These are phyloP conservation scores for Brienomyrus brachyistius DNA, from an alignment of 2,113 vertebrate genomes.

Conservation along the genomic window DNA sequence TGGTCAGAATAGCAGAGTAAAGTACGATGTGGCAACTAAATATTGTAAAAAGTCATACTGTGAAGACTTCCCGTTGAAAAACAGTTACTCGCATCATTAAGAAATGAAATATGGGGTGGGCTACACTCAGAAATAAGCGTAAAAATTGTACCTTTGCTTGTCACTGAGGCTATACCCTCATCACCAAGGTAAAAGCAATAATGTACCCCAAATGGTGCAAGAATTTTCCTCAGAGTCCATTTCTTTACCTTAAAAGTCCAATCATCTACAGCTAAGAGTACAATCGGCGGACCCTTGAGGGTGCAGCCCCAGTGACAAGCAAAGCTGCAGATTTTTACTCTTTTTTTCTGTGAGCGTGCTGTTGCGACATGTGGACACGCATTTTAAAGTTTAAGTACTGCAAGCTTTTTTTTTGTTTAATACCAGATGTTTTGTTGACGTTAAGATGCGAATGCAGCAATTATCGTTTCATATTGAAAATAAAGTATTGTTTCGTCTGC, in stretches of 20 bases:
- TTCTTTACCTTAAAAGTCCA: too few relatives aligned
- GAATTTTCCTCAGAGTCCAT: too few relatives aligned
- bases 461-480: background rate
- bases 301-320: too few relatives aligned
- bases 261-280: too few relatives aligned
- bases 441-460: background rate
- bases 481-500: background rate
- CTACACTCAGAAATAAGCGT: background rate
- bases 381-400: background rate
- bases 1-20: background rate
- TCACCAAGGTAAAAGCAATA: too few relatives aligned
- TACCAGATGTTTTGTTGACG: background rate
- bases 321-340: too few relatives aligned
- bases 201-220: too few relatives aligned
- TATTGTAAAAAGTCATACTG: background rate
- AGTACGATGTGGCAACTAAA: background rate
- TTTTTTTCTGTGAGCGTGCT: background rate
- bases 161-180: too few relatives aligned
- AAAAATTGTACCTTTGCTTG: too few relatives aligned
- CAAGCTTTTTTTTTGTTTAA: background rate
- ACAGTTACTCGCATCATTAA: background rate
- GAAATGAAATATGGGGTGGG: background rate
- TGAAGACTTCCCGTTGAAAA: background rate
- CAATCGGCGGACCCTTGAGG: too few relatives aligned
- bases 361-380: background rate